phyloP scores from a whole-genome alignment of 2,797 vertebrate genomes.

The Salarias fasciatus region DNA sequence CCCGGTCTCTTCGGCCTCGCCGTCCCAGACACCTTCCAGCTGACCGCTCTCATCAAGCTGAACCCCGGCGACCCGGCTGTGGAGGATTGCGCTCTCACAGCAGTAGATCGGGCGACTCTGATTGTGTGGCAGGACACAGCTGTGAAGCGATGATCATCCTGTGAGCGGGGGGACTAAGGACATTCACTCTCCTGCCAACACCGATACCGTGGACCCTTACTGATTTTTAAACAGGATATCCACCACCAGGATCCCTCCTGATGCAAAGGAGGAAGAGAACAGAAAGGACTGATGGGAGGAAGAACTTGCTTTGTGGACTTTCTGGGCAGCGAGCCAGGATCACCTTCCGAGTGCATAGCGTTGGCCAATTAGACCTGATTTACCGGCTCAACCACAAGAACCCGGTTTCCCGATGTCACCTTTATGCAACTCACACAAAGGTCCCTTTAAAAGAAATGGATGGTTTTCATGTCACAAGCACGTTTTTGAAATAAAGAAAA shows the following conservation, averaged over 20 bases:
- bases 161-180: no score
- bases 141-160: not conserved
- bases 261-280: no score
- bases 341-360: no score
- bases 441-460: not conserved
- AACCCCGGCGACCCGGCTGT: conserved; percentile 5
- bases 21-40: conserved; percentile 49
- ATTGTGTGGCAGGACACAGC: not conserved
- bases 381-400: conserved; percentile 2
- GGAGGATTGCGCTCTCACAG: conserved; percentile 2
- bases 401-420: not conserved
- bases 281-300: no score
- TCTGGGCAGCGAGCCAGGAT: conserved; percentile 2
- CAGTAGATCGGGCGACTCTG: conserved; percentile 10
- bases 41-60: conserved; percentile 51
- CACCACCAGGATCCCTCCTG: no score
- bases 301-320: not conserved
- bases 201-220: no score
- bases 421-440: conserved; percentile 4
- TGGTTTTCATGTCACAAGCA: conserved; percentile 18
- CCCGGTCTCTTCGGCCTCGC: conserved; percentile 16
- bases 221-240: no score
- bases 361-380: no score
- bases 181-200: no score
- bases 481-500: conserved; percentile 47